Percentiles rank a stretch among this genome's conserved stretches.
These are phyloP conservation scores for Pyrgilauda ruficollis DNA, from an alignment of 2,113 vertebrate genomes.

Conservation along the genomic window DNA sequence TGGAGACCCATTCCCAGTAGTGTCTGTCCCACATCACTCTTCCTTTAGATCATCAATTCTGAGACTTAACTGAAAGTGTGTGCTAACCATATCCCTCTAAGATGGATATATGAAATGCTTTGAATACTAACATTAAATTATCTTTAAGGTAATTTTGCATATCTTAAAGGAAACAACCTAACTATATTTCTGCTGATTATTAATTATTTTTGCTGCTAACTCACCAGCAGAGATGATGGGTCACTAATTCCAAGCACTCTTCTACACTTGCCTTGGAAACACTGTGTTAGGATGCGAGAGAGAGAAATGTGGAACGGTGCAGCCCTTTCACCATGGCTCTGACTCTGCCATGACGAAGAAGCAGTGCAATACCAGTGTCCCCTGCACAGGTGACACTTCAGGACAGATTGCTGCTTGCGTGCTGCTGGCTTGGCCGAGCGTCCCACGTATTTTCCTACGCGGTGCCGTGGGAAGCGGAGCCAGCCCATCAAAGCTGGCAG, in stretches of 20 bases:
- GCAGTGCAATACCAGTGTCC: neutral
- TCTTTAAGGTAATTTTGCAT: neutral
- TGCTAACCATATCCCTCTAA: neutral
- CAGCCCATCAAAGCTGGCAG: neutral
- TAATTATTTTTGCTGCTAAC: neutral
- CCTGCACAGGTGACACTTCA: neutral
- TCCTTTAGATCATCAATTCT: neutral
- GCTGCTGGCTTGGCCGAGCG: accelerated
- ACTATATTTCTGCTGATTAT: neutral
- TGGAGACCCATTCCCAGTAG: neutral
- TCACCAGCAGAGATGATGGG: neutral
- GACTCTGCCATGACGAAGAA: neutral
- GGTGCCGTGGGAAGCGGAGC: neutral
- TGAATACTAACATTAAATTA: neutral
- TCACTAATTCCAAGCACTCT: neutral
- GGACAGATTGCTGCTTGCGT: neutral
- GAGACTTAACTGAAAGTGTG: neutral
- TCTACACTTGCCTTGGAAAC: neutral
- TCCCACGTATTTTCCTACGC: conserved; percentile 30
- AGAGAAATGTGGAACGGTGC: accelerated
- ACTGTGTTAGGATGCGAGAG: accelerated
- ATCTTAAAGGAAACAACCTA: neutral
- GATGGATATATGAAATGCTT: neutral
- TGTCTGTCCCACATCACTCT: neutral
- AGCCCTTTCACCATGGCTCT: neutral